phyloP scores from a whole-genome alignment of 2,888 invertebrate genomes.

The Hofmannophila pseudospretella region DNA sequence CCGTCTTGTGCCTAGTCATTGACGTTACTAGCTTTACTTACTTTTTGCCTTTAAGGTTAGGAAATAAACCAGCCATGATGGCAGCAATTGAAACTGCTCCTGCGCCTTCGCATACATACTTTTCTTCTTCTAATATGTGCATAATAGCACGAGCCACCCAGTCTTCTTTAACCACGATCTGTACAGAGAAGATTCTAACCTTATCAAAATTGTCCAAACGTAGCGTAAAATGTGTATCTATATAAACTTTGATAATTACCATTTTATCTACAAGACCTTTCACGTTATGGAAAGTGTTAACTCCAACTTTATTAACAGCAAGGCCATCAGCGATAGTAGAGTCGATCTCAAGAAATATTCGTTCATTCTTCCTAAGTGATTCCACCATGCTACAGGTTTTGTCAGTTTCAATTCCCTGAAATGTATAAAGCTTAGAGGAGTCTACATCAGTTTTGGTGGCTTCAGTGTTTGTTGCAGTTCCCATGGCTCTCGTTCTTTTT shows the following conservation, averaged over 20 bases:
- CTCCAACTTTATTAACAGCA: conserved; percentile 53
- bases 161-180: conserved; percentile 89
- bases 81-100: conserved; percentile 90
- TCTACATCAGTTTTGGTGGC: no score
- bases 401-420: conserved; percentile 60
- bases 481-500: no score
- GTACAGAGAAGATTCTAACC: background rate
- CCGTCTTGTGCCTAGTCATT: no score
- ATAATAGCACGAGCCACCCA: conserved; percentile 90
- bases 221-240: no score
- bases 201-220: no score
- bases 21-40: no score
- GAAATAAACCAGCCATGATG: conserved; percentile 86
- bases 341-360: conserved; percentile 80
- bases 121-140: conserved; percentile 87
- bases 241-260: conserved; percentile 45
- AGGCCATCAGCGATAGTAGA: conserved; percentile 91
- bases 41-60: conserved; percentile 91
- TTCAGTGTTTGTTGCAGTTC: no score
- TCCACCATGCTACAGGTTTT: conserved; percentile 62
- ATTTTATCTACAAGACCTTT: conserved; percentile 65
- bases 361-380: conserved; percentile 81
- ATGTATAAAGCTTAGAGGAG: no score
- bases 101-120: conserved; percentile 93
- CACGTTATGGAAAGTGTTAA: conserved; percentile 57